Conservation (phyloP, 2,797 vertebrate genomes). For the Chloroceryle amazona region DNA sequence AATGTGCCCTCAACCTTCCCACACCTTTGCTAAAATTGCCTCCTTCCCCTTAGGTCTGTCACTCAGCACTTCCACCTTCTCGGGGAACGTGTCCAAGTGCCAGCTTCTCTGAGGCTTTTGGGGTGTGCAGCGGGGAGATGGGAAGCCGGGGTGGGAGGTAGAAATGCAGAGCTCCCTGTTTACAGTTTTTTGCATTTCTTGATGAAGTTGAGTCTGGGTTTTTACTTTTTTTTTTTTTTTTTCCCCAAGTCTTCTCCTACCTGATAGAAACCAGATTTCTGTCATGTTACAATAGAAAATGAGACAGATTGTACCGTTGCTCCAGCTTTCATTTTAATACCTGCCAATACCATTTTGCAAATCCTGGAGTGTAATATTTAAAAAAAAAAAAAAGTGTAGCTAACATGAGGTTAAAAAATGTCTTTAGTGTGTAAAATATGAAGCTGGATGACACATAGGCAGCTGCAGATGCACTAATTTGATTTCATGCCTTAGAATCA, state of each 20-base stretch:
- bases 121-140: too few species aligned
- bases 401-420: conserved; percentile 67
- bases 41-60: not conserved
- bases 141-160: too few species aligned
- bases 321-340: conserved; percentile 59
- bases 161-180: not conserved
- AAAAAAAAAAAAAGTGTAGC: conserved; percentile 36
- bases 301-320: conserved; percentile 5
- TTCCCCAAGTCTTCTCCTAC: not conserved
- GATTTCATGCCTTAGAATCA: conserved; percentile 82
- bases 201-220: not conserved
- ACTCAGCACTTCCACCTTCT: not conserved
- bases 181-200: not conserved
- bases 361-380: not conserved
- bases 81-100: not conserved
- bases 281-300: conserved; percentile 21
- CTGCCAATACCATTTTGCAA: conserved; percentile 61
- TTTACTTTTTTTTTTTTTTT: not conserved
- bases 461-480: conserved; percentile 83
- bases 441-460: conserved; percentile 75
- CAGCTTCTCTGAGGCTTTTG: not conserved
- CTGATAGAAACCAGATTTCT: conserved; percentile 29
- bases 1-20: not conserved
- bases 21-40: not conserved
- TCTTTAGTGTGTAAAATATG: conserved; percentile 69